Conservation (phyloP, 92 coral and sea anemone species). For the Zoanthus sociatus region DNA sequence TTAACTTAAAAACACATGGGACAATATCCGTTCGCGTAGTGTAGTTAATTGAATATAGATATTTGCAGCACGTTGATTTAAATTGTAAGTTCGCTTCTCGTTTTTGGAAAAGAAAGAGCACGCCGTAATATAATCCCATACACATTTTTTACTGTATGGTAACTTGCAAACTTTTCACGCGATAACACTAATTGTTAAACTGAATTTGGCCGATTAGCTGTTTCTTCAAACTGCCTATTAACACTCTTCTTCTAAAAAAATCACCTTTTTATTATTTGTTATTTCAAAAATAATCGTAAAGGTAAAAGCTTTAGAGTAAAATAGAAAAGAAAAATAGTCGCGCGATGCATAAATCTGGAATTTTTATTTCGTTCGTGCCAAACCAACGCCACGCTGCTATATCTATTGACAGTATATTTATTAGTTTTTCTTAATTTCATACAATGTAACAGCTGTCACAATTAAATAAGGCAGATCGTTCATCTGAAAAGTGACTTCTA, state of each 20-base stretch:
- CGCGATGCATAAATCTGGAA: no score
- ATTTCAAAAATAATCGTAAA: no score
- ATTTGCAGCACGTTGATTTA: neutral
- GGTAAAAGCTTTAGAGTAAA: no score
- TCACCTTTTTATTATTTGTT: no score
- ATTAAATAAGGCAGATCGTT: neutral
- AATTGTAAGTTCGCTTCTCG: neutral
- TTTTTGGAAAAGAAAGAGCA: neutral
- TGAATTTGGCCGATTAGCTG: neutral
- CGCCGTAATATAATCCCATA: neutral
- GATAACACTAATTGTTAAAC: no score
- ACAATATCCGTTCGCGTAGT: neutral
- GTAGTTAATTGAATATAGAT: neutral
- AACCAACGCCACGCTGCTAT: neutral
- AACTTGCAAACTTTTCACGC: no score
- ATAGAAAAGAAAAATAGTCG: no score
- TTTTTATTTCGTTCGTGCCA: neutral
- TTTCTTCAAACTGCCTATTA: no score
- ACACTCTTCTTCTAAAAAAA: no score
- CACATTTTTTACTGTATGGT: no score
- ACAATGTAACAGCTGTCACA: slow-evolving; percentile 33
- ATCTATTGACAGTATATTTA: neutral
- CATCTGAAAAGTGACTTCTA: slow-evolving; percentile 32
- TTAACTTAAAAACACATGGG: neutral
- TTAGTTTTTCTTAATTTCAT: neutral